A percentile compares a stretch with the other conserved stretches of the same genome.
phyloP scores from a whole-genome alignment of 2,113 vertebrate genomes.

The Mugil cephalus region DNA sequence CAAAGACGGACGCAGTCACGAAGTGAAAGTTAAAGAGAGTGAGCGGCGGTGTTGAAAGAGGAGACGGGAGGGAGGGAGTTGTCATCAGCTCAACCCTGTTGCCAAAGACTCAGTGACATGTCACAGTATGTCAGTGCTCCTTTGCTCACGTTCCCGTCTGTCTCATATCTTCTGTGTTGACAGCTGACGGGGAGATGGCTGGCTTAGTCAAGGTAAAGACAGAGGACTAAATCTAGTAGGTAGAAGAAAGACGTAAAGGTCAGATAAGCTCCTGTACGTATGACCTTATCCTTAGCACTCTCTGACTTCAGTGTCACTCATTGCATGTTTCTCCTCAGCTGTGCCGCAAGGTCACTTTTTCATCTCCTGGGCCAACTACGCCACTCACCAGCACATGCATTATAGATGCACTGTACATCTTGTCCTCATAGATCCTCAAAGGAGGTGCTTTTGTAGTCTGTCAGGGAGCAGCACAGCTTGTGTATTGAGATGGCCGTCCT shows the following conservation, averaged over 20 bases:
- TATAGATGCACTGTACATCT: slow-evolving; percentile 54
- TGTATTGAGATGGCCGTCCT: not conserved
- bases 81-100: slow-evolving; percentile 42
- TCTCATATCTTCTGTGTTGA: slow-evolving; percentile 54
- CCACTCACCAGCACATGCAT: slow-evolving; percentile 48
- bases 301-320: slow-evolving; percentile 8
- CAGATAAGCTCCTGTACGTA: slow-evolving; percentile 18
- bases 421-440: slow-evolving; percentile 44
- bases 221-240: not conserved
- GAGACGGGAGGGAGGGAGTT: not conserved
- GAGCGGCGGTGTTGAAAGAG: slow-evolving; percentile 37
- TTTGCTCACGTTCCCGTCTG: slow-evolving; percentile 17
- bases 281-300: slow-evolving; percentile 33
- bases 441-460: slow-evolving; percentile 29
- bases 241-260: slow-evolving; percentile 2
- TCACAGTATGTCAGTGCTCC: slow-evolving; percentile 4
- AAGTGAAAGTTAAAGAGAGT: slow-evolving; percentile 2
- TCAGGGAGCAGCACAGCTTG: not conserved
- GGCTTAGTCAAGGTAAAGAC: slow-evolving; percentile 32
- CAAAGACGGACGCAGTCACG: not conserved
- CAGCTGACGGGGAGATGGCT: slow-evolving; percentile 54
- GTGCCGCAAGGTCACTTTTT: slow-evolving; percentile 42
- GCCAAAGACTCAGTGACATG: slow-evolving; percentile 47
- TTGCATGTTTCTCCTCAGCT: slow-evolving; percentile 41
- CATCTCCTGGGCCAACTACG: slow-evolving; percentile 26